These are phyloP conservation scores for Hydriomena furcata DNA, from an alignment of 2,888 invertebrate species.

Conservation along the genomic window DNA sequence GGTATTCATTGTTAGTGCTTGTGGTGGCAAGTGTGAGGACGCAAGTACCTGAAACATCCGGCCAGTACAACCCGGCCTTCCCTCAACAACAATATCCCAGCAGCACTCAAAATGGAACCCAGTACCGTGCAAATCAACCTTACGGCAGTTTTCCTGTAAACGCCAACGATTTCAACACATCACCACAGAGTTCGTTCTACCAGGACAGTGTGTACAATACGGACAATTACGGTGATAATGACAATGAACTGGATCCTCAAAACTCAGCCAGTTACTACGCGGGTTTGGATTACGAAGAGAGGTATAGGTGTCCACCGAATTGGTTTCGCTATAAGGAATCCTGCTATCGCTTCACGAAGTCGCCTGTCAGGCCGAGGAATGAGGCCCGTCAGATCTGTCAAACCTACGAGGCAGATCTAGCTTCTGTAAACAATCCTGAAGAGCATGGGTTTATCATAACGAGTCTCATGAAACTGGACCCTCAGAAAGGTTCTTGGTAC, in stretches of 20 bases:
- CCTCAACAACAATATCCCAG: conserved; percentile 56
- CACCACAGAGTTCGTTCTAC: conserved; percentile 72
- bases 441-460: conserved; percentile 95
- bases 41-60: conserved; percentile 59
- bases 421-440: conserved; percentile 90
- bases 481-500: conserved; percentile 94
- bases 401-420: conserved; percentile 91
- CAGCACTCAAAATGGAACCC: conserved; percentile 56
- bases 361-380: conserved; percentile 90
- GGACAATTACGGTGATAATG: conserved; percentile 60
- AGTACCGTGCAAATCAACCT: conserved; percentile 63
- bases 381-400: conserved; percentile 93
- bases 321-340: conserved; percentile 93
- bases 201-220: conserved; percentile 61
- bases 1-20: conserved; percentile 56
- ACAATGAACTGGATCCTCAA: conserved; percentile 69
- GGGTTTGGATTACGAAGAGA: conserved; percentile 71
- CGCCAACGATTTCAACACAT: conserved; percentile 59
- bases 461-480: conserved; percentile 92
- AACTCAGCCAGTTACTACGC: conserved; percentile 70
- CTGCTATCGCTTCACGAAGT: conserved; percentile 95
- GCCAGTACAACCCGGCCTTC: conserved; percentile 63
- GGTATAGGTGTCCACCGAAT: conserved; percentile 89
- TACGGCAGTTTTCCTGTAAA: conserved; percentile 74
- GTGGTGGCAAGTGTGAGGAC: conserved; percentile 57